Evolutionary conservation across 2,888 invertebrate genomes (phyloP), one percentile per base, ranked within the genome.

Genomic region (Drosophila acutilabella): DNA sequence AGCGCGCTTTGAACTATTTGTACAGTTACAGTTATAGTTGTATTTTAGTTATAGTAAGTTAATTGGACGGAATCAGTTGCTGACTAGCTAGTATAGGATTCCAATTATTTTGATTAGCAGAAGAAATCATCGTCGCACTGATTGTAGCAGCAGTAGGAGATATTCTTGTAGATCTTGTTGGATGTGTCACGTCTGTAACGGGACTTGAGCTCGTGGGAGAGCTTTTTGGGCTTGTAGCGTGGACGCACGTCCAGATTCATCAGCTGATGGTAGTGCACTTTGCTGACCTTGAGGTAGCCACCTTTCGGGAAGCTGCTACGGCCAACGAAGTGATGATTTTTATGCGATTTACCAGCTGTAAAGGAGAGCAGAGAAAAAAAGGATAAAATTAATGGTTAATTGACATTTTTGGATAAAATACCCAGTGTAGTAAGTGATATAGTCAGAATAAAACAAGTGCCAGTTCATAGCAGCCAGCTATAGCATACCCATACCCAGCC

Each of bases 121-220:
- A 91, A 92, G 82, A 91, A 91, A 20, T 91, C 91, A 51, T 90
- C 90, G 20, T 91, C 85, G 77, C 91, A 91, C 26, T 77, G 66
- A 65, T 91, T 81, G 53, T 64, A 88, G 64, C 91, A 91, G 41
- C 91, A 91, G 54, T 91, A 91, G 8, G 90, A 88, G 13, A 91
- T 86, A 48, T 89, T 84, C 60, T 89, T 86, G 56, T 80, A 81
- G 13, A 68, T 68, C n/a, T 66, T 72, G 48, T 64, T 59, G 14
- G 84, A 71, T 13, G 80, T 80, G 18, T 91, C 89, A 2, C 91
- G 91, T 69, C 89, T 90, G 64, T 71, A 84, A 44, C 92, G 90
- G 45, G 80, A 67, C 61, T 86, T 89, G 52, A 79, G 82, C 3
- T 84, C 84, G 16, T 74, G 78, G 36, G 86, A 75, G 33, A 80